These are phyloP conservation scores for Eupithecia abbreviata DNA, from an alignment of 2,888 invertebrate species.

Conservation along the genomic window DNA sequence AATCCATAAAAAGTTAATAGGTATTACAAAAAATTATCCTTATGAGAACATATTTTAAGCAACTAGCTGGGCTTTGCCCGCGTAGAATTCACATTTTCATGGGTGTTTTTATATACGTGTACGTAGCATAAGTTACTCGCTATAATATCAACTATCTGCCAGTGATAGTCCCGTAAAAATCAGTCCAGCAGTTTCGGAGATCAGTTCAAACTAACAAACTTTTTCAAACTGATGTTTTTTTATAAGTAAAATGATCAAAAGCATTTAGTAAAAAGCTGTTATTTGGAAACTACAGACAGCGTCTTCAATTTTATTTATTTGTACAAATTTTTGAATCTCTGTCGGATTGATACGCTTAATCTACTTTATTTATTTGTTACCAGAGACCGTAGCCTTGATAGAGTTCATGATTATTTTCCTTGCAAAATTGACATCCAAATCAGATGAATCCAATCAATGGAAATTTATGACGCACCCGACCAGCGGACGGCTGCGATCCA, in stretches of 20 bases:
- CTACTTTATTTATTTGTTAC: constrained; percentile 13
- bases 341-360: neutral
- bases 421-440: constrained; percentile 83
- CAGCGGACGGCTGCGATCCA: constrained; percentile 67
- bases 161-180: neutral
- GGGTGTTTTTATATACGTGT: neutral
- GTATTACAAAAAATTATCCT: neutral
- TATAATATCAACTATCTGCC: neutral
- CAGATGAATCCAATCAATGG: constrained; percentile 84
- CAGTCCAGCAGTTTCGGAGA: neutral
- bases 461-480: constrained; percentile 83
- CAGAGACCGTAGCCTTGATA: constrained; percentile 15
- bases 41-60: neutral
- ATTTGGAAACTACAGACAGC: neutral
- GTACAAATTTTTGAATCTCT: neutral
- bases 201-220: neutral
- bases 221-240: neutral
- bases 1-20: neutral
- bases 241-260: neutral
- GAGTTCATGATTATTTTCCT: constrained; percentile 73
- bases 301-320: neutral
- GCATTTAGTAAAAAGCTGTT: neutral
- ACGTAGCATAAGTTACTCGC: neutral
- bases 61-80: neutral
- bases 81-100: neutral